Percentiles rank a stretch among this genome's conserved stretches.
phyloP scores from a whole-genome alignment of 2,888 invertebrate species.

The Agonopterix alstromeriana region DNA sequence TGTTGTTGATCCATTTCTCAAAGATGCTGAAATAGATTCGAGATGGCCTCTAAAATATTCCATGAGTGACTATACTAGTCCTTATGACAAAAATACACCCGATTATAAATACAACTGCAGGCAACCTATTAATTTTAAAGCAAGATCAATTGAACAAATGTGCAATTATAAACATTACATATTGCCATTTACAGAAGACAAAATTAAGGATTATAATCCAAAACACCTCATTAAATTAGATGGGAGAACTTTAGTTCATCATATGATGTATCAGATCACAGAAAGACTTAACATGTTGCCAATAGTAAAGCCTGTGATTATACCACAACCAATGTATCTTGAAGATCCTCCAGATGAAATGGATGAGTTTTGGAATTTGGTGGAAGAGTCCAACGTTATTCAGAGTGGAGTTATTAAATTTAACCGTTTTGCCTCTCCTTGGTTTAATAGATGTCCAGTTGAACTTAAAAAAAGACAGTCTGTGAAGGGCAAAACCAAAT shows the following conservation, averaged over 20 bases:
- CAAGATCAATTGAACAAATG: constrained; percentile 60
- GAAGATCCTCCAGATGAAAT: constrained; percentile 50
- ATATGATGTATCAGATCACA: constrained; percentile 68
- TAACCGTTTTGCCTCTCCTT: constrained; percentile 66
- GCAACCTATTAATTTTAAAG: constrained; percentile 59
- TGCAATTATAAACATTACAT: constrained; percentile 65
- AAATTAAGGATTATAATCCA: constrained; percentile 70
- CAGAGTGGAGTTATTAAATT: constrained; percentile 37
- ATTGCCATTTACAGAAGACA: constrained; percentile 62
- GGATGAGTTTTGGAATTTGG: constrained; percentile 56
- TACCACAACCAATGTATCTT: constrained; percentile 56
- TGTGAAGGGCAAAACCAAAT: constrained; percentile 67
- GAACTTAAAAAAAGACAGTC: constrained; percentile 74
- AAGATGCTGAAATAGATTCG: constrained; percentile 22
- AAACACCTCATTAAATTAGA: constrained; percentile 77
- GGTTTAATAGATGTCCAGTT: constrained; percentile 80
- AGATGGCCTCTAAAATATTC: constrained; percentile 52
- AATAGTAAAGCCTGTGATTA: constrained; percentile 38
- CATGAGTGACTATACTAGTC: constrained; percentile 31
- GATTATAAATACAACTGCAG: constrained; percentile 63
- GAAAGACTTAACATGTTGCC: constrained; percentile 48
- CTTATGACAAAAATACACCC: constrained; percentile 14
- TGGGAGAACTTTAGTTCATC: constrained; percentile 59
- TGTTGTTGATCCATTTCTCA: constrained; percentile 26
- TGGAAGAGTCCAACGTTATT: constrained; percentile 41